These are phyloP conservation scores for Drosophila kohkoa DNA, from an alignment of 1,140 invertebrate species.

Conservation along the genomic window DNA sequence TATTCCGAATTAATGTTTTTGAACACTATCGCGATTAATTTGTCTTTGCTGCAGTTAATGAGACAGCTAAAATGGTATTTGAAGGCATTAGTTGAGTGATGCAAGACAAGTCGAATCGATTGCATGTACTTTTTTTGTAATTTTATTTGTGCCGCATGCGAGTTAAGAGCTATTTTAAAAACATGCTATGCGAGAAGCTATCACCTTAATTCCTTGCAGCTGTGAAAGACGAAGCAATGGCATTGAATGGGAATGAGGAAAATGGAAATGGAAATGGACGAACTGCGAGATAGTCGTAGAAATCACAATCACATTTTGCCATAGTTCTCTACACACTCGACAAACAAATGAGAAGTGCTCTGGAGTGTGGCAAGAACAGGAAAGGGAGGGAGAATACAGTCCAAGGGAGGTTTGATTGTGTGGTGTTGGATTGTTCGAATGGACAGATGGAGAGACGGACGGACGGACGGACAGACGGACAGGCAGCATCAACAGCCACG, in stretches of 20 bases:
- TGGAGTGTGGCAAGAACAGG: neutral
- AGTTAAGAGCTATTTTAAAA: slow-evolving; percentile 23
- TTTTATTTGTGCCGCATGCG: neutral
- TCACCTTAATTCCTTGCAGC: slow-evolving; percentile 34
- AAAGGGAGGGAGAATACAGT: neutral
- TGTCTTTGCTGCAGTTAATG: too few relatives aligned
- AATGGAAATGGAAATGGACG: neutral
- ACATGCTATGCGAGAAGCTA: slow-evolving; percentile 21
- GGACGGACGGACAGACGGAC: neutral
- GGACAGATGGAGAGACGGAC: neutral
- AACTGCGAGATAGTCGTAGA: slow-evolving; percentile 21
- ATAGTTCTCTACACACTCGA: slow-evolving; percentile 48
- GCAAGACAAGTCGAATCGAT: slow-evolving; percentile 9
- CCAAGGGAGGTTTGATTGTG: neutral
- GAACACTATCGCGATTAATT: too few relatives aligned
- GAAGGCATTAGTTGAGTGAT: neutral
- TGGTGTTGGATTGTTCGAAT: slow-evolving; percentile 21
- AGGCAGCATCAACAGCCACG: slow-evolving; percentile 41
- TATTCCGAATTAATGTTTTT: too few relatives aligned
- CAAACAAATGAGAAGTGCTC: slow-evolving; percentile 42
- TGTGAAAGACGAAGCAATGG: neutral
- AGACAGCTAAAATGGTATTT: too few relatives aligned
- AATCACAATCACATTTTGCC: slow-evolving; percentile 58
- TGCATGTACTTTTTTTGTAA: slow-evolving; percentile 16
- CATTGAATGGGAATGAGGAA: too few relatives aligned